phyloP scores from a whole-genome alignment of 2,888 invertebrate species.

The Kryphioiulus occultus region DNA sequence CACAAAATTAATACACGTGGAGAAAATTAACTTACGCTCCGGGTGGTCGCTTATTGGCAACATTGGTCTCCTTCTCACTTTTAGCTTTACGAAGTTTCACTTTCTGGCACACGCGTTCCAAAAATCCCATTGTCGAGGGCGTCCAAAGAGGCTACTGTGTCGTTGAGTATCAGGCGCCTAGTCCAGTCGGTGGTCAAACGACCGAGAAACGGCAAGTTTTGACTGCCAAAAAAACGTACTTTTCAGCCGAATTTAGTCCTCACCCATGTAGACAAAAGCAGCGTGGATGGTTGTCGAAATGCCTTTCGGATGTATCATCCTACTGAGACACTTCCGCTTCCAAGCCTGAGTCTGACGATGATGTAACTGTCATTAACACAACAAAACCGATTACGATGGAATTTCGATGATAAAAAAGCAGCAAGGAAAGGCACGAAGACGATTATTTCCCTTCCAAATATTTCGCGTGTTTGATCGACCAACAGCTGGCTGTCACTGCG shows the following conservation, averaged over 20 bases:
- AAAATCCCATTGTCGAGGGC: background rate
- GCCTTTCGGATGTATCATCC: background rate
- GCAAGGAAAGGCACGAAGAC: background rate
- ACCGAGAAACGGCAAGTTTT: background rate
- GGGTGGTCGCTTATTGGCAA: background rate
- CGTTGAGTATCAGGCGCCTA: background rate
- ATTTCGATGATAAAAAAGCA: background rate
- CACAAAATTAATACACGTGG: background rate
- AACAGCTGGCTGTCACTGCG: conserved; percentile 29
- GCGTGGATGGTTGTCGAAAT: background rate
- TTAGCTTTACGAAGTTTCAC: conserved; percentile 3
- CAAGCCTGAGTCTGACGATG: background rate
- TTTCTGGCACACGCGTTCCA: conserved; percentile 31
- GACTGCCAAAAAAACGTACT: too few species aligned
- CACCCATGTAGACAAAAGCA: background rate
- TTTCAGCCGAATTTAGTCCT: too few species aligned
- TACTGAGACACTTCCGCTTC: background rate
- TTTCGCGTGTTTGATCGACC: background rate
- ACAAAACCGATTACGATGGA: background rate
- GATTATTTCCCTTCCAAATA: too few species aligned
- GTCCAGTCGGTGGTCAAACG: background rate
- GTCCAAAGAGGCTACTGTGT: conserved; percentile 29
- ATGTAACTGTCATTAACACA: background rate
- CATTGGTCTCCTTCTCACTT: background rate
- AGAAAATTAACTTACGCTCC: background rate